Evolutionary conservation across 2,888 invertebrate genomes (phyloP).

Genomic region (Acholoe squamosa): DNA sequence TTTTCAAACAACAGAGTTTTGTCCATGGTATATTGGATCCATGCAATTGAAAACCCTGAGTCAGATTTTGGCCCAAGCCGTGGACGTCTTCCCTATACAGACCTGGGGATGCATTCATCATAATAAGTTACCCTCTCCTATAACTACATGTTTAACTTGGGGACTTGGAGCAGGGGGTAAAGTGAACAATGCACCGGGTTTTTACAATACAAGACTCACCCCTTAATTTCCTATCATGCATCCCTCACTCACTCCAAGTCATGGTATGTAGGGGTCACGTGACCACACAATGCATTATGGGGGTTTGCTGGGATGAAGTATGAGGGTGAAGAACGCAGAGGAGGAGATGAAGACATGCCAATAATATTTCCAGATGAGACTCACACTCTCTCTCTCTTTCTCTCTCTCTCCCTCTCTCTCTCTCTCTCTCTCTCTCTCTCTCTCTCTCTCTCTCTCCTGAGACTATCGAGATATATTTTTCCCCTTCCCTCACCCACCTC

Average conservation of each 20-base stretch:
- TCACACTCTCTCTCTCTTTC: no score
- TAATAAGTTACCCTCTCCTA: neutral
- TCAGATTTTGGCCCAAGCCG: no score
- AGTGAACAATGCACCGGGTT: neutral
- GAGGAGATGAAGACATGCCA: no score
- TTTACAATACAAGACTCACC: neutral
- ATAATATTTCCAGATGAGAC: no score
- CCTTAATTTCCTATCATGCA: neutral
- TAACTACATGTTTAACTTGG: constrained; percentile 25
- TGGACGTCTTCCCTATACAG: neutral
- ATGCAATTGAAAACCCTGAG: no score
- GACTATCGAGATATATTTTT: no score
- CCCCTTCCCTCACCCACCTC: no score
- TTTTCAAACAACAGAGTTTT: no score
- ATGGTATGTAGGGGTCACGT: neutral
- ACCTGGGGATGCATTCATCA: neutral
- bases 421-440: no score
- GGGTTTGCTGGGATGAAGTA: neutral
- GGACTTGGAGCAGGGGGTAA: neutral
- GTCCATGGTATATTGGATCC: no score
- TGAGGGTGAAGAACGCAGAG: neutral
- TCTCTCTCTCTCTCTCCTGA: no score
- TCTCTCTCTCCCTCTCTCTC: no score
- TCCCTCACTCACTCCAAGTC: neutral
- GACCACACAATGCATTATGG: neutral